Conservation (phyloP, 2,113 vertebrate genomes). For the Tricholaema leucomelas region DNA sequence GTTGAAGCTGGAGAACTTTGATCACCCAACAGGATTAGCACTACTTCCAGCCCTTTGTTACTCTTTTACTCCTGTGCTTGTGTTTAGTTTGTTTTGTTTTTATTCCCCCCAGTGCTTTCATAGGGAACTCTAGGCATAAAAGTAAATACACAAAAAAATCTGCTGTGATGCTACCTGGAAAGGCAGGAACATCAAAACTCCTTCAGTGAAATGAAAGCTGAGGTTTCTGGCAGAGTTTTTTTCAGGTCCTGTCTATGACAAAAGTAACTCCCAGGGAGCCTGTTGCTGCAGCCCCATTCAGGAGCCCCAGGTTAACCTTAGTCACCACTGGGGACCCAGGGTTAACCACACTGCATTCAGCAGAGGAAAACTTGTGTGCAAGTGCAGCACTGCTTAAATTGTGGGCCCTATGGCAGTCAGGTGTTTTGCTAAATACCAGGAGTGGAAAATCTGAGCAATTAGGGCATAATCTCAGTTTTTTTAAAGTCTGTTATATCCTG, state of each 20-base stretch:
- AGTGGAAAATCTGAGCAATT: not conserved
- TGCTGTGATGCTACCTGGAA: not conserved
- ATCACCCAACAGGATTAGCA: not conserved
- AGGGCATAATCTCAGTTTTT: not conserved
- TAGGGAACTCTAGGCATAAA: not conserved
- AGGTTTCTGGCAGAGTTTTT: not conserved
- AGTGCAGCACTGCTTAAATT: accelerated
- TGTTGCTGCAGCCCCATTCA: not conserved
- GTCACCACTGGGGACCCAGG: accelerated
- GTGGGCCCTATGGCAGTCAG: not conserved
- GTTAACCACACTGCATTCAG: not conserved
- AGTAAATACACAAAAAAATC: too few species aligned
- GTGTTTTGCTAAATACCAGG: not conserved
- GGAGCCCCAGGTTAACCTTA: not conserved
- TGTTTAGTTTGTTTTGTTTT: not conserved
- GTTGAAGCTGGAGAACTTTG: not conserved
- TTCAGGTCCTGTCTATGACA: not conserved
- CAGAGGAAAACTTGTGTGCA: not conserved
- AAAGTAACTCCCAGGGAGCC: not conserved
- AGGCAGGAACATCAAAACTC: not conserved
- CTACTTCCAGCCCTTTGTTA: not conserved
- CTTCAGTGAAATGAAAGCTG: not conserved
- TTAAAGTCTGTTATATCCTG: not conserved
- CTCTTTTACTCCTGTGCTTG: not conserved
- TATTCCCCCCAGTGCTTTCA: not conserved